These are phyloP conservation scores for Thinocorus orbignyianus DNA, from an alignment of 2,113 vertebrate genomes.

Conservation along the genomic window DNA sequence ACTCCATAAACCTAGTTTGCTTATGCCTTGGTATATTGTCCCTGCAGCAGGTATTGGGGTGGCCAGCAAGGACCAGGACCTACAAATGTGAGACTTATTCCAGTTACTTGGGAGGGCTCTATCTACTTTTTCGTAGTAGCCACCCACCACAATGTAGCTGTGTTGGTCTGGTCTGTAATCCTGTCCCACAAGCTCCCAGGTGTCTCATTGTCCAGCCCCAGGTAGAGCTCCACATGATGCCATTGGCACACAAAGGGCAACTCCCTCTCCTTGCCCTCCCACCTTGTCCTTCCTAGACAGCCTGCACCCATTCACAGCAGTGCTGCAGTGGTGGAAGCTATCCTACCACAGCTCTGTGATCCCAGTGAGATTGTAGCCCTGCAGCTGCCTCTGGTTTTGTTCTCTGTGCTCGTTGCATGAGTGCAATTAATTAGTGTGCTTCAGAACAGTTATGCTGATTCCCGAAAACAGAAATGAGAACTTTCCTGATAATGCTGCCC, in stretches of 20 bases:
- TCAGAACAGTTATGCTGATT: not conserved
- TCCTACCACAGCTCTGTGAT: not conserved
- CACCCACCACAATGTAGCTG: accelerated
- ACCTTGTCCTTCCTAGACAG: not conserved
- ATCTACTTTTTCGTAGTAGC: not conserved
- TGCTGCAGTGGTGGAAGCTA: not conserved
- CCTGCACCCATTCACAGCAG: not conserved
- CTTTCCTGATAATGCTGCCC: not conserved
- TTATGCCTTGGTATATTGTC: not conserved
- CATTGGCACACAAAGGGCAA: not conserved
- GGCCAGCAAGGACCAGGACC: not conserved
- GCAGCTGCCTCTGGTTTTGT: not conserved
- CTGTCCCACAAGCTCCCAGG: not conserved
- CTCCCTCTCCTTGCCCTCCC: not conserved
- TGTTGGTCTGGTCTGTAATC: not conserved
- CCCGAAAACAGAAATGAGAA: not conserved
- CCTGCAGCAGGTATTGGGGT: not conserved
- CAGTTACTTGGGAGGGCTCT: not conserved
- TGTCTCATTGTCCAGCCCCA: not conserved
- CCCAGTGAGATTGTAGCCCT: not conserved
- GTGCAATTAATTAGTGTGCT: not conserved
- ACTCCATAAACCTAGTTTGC: not conserved
- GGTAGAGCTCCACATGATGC: not conserved
- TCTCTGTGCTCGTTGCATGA: not conserved
- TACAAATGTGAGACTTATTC: not conserved